These are phyloP conservation scores for Melipona beecheii DNA, from an alignment of 2,888 invertebrate genomes.

Conservation along the genomic window DNA sequence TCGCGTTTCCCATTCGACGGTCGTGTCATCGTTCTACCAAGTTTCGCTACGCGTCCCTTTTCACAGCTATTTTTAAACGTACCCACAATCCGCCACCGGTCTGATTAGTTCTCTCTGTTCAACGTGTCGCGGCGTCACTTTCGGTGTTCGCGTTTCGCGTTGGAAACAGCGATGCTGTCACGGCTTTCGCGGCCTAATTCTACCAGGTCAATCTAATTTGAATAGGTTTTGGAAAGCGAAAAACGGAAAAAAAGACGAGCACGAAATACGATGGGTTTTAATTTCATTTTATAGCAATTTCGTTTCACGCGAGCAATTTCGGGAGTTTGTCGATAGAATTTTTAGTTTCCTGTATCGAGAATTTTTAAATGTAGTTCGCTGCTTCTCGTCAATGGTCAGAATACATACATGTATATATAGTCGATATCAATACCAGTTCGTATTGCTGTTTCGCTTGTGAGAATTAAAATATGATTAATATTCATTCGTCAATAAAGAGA, in stretches of 20 bases:
- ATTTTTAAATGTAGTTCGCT: not conserved
- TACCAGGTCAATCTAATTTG: not conserved
- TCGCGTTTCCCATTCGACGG: not conserved
- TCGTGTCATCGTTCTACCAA: not conserved
- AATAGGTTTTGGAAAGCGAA: not conserved
- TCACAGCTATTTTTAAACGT: slow-evolving; percentile 3
- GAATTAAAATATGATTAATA: not conserved
- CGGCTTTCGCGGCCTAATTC: not conserved
- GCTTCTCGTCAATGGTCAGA: not conserved
- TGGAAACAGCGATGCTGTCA: not conserved
- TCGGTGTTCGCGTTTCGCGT: slow-evolving; percentile 7
- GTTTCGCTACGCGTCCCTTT: not conserved
- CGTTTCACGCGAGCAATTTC: not conserved
- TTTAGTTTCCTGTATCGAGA: too few species aligned
- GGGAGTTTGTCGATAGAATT: not conserved
- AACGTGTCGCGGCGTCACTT: not conserved
- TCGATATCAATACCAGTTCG: not conserved
- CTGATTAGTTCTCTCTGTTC: not conserved
- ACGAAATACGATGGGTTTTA: not conserved
- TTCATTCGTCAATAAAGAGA: not conserved
- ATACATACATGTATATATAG: not conserved
- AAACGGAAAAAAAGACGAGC: not conserved
- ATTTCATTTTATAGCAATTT: not conserved
- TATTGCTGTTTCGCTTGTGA: not conserved
- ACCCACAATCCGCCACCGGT: not conserved